Percentiles rank a stretch among this genome's conserved stretches.
Evolutionary conservation across 2,797 vertebrate species (phyloP).

Genomic region (Chromobotia macracanthus): DNA sequence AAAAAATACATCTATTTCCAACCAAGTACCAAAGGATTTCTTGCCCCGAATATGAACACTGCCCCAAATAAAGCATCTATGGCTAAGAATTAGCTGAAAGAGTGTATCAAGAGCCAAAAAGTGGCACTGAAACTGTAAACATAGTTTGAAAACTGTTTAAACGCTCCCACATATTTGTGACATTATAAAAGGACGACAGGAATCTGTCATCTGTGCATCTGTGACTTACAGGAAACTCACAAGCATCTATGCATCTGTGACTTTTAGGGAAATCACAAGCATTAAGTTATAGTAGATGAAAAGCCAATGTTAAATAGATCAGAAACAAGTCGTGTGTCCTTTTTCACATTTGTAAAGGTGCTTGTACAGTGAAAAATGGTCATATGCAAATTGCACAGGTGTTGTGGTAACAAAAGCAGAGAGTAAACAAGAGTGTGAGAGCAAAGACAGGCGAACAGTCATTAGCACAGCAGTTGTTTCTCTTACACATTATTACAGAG

Average conservation of each 20-base stretch:
- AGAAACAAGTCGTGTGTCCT: not conserved
- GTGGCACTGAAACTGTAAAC: constrained; percentile 23
- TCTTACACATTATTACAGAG: constrained; percentile 46
- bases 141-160: not conserved
- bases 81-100: constrained; percentile 4
- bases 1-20: constrained; percentile 13
- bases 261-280: not conserved
- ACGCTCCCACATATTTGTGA: too few relatives aligned
- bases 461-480: constrained; percentile 51
- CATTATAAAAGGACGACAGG: not conserved
- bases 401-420: constrained; percentile 22
- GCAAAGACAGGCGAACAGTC: constrained; percentile 40
- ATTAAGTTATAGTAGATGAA: not conserved
- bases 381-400: constrained; percentile 33
- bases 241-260: too few relatives aligned
- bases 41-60: constrained; percentile 27
- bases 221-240: too few relatives aligned
- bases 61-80: constrained; percentile 37
- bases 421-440: constrained; percentile 11
- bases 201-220: too few relatives aligned
- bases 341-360: not conserved
- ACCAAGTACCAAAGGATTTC: constrained; percentile 21
- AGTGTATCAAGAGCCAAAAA: constrained; percentile 13
- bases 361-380: not conserved
- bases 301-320: not conserved